Base-by-base conservation (phyloP, 2,888 invertebrate species). In the Pristionchus exspectatus region DNA sequence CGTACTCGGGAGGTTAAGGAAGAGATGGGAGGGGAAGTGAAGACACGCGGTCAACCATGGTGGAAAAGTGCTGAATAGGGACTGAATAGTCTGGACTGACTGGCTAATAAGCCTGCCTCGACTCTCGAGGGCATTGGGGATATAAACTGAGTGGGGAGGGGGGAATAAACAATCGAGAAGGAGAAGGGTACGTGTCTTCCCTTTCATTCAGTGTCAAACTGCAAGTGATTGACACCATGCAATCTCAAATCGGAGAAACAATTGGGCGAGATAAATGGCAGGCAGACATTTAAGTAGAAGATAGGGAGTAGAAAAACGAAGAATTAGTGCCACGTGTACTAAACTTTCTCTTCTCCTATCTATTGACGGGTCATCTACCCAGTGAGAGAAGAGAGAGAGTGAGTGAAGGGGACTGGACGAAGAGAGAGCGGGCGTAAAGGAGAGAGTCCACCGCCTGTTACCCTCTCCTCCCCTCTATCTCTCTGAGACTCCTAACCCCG, bases 301-400 rank as follows among this genome's bases (percentile, higher is more conserved):
- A 30, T n/a, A 44, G 14, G 81, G 38, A 77, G 83, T 84, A 24
- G 54, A 56, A 56, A 56, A 56, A 54, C 50, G 14, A 12, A 16
- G 18, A 24, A 86, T 2, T n/a, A 56, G 69, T 69, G 87, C 87
- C 87, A 87, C 87, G 87, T 87, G 87, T 87, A 87, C 87, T 50
- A 87, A 87, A 63, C 83, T n/a, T n/a, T 50, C 38, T 85, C 84
- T 85, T 85, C 81, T 81, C 81, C 81, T 50, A 81, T 81, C 81
- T 44, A 44, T 54, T 12, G 85, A 87, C 9, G 87, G 87, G 87
- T 87, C 87, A 87, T 69, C 87, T 44, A 59, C 54, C 21, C 14
- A 38, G 44, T 30, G 63, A 54, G 69, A 50, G 69, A 69, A 38
- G 44, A 63, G 63, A 63, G 63, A 69, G 63, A 63, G 66, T 14